Evolutionary conservation across 2,888 invertebrate species (phyloP).

Genomic region (Criorhina ranunculi): DNA sequence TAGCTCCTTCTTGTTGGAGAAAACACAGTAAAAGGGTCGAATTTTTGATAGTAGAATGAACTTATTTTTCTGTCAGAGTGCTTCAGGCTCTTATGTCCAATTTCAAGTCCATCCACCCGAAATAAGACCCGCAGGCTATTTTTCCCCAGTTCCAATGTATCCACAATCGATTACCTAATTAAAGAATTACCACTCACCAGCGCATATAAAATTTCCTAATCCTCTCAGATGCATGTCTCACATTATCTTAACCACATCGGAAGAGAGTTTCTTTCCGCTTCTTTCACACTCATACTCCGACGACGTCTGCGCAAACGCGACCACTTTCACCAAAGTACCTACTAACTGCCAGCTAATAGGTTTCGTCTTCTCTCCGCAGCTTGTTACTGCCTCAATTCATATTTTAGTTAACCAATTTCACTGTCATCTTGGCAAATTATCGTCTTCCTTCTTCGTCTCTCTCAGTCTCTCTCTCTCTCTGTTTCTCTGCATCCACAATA

Average conservation of each 20-base stretch:
- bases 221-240: conserved; percentile 16
- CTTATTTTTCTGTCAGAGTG: too few relatives aligned
- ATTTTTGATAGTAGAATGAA: too few relatives aligned
- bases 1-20: too few relatives aligned
- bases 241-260: conserved; percentile 52
- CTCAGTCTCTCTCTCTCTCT: too few relatives aligned
- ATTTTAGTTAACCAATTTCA: conserved; percentile 63
- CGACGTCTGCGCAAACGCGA: conserved; percentile 19
- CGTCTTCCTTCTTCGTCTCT: conserved; percentile 2
- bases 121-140: too few relatives aligned
- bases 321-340: conserved; percentile 67
- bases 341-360: conserved; percentile 53
- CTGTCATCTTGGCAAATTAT: conserved; percentile 61
- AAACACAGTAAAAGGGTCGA: too few relatives aligned
- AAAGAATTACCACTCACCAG: conserved; percentile 20
- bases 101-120: too few relatives aligned
- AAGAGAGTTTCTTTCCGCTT: conserved; percentile 47
- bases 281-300: not conserved
- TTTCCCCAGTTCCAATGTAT: not conserved
- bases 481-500: conserved; percentile 18
- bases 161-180: conserved; percentile 35
- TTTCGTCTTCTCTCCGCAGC: conserved; percentile 33
- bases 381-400: conserved; percentile 67
- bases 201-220: not conserved
- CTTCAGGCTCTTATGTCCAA: too few relatives aligned